Base-by-base conservation (phyloP, 2,888 invertebrate species). In the Mycogona germanica region DNA sequence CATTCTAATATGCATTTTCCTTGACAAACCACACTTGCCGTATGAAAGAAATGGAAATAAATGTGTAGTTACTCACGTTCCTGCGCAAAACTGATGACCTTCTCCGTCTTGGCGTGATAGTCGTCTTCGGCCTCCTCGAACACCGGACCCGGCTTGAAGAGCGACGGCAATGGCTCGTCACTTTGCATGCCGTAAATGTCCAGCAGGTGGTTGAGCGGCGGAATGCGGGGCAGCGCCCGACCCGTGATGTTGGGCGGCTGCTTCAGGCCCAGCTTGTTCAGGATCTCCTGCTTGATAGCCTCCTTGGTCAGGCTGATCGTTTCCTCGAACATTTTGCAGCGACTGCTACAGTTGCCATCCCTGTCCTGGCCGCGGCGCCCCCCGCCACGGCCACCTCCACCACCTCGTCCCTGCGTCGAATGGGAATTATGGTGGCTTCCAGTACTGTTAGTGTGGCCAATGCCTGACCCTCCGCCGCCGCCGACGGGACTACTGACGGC, bases 31-130 rank as follows among this genome's bases (percentile, higher is more conserved):
- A n/a, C n/a, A n/a, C n/a, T n/a, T n/a, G n/a, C n/a, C n/a, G n/a
- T n/a, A n/a, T n/a, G n/a, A n/a, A n/a, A n/a, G n/a, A n/a, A n/a
- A n/a, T n/a, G n/a, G n/a, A n/a, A n/a, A n/a, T n/a, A n/a, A n/a
- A n/a, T n/a, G n/a, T n/a, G n/a, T n/a, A n/a, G n/a, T n/a, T n/a
- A 64, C 64, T 64, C 67, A 74, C 73, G 70, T 57, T 70, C 68
- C 60, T 73, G 81, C 65, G 80, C 80, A 72, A 82, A 82, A 61
- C 78, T 77, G 68, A 81, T 71, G 64, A 82, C 76, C 65, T 78
- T 78, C 67, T 81, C 78, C 57, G 81, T 79, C 64, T 77, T 76
- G 62, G 79, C 78, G 64, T 79, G 77, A 71, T 76, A 80, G 68
- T 81, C 79, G 65, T 81, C 81, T 59, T 78, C 74, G 68, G 80